Base-by-base conservation (phyloP, 2,113 vertebrate species). In the Channa maculata region DNA sequence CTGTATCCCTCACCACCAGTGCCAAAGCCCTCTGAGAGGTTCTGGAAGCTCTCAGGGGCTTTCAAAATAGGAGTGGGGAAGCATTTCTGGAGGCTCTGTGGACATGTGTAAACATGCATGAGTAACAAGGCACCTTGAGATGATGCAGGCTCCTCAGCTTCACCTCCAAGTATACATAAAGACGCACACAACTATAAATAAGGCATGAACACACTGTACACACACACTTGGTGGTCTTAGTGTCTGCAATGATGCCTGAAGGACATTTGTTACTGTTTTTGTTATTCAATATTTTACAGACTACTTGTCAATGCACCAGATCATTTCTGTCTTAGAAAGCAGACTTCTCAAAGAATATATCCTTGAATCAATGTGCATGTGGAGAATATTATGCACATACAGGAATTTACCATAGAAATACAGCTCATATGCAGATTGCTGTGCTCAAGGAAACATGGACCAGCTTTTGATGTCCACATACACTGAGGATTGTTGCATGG, bases 21-120 rank as follows among this genome's bases (percentile, higher is more conserved):
- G 93, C 97, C 92, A 99, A 99, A 93, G 97, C 96, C 49, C 95
- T 99, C 58, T 99, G 90, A 96, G 80, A 67, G 62, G 46, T 14
- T 5, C 45, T 5, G 8, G n/a, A 2, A 12, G 41, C 5, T 37
- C 66, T 48, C 36, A 4, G 43, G 65, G 74, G 75, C 54, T n/a
- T 43, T 73, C 49, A 15, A 12, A 38, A 33, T 36, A 38, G 5
- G 57, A 33, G 65, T 13, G 51, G 54, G 62, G 61, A 79, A 52
- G 51, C 55, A 15, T 53, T 46, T 72, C 2, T 0, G 33, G 13
- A 61, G 62, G 61, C 33, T 13, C 64, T 58, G 49, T 7, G 75
- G 71, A 64, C 46, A 41, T 54, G 37, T 48, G 13, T 68, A 72
- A 79, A 75, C 63, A 85, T 15, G 36, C 51, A 58, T 1, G n/a